Base-by-base conservation (phyloP, 2,888 invertebrate genomes). In the Drosophila limbata region DNA sequence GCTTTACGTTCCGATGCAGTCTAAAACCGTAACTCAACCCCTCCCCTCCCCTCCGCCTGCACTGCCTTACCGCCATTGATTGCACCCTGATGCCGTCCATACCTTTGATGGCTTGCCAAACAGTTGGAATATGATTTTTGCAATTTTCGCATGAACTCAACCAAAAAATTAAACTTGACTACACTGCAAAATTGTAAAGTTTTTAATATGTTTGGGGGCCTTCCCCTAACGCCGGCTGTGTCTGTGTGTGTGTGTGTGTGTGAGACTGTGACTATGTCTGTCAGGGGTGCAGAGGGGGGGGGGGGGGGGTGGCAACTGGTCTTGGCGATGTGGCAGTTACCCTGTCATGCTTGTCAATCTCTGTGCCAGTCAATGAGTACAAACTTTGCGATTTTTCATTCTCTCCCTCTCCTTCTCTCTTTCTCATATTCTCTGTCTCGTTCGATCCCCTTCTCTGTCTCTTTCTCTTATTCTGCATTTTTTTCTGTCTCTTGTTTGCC, bases 101-200 rank as follows among this genome's bases (percentile, higher is more conserved):
- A 85, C 86, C 84, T 84, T 88, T 84, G 88, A 84, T 88, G 75
- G 88, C 86, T 84, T 88, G 83, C 77, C 84, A 84, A 84, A 84
- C 88, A 88, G 88, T 88, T 81, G 89, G 87, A 85, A 85, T 85
- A 87, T 85, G 85, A 88, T 85, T 85, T 85, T 85, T 86, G 85
- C 89, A 85, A 85, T 85, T 85, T 85, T 88, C 85, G 89, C 88
- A 85, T 84, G 87, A 85, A 85, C 89, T 88, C 89, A 85, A 85
- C 89, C 85, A 85, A 85, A 88, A 85, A 85, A 85, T 85, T 85
- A 87, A 85, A 88, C 89, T 88, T 81, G 85, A 88, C 84, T 88
- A 81, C 70, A 67, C 61, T 85, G 88, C 75, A 85, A 84, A 84
- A 81, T 81, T 88, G 88, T 88, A 85, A 85, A 85, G 81, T 85